phyloP scores from a whole-genome alignment of 2,888 invertebrate genomes.

The Onchidella celtica region DNA sequence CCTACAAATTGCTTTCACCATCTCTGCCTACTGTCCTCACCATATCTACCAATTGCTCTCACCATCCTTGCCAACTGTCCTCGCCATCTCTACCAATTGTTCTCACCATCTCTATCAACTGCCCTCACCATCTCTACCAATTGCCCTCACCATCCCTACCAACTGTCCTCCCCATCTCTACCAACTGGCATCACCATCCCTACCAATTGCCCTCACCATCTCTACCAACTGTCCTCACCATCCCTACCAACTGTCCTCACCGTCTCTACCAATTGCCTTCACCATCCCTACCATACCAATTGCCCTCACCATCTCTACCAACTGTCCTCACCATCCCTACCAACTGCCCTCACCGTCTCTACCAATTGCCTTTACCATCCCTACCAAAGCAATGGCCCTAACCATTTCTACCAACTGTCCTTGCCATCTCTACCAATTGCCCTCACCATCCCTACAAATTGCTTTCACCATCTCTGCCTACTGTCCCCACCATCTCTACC shows the following conservation, averaged over 20 bases:
- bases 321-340: background rate
- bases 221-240: too few relatives aligned
- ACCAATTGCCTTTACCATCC: background rate
- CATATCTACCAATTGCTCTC: too few relatives aligned
- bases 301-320: background rate
- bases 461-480: background rate
- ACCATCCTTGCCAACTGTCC: too few relatives aligned
- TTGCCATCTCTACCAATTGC: background rate
- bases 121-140: background rate
- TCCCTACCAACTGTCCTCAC: too few relatives aligned
- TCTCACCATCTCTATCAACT: too few relatives aligned
- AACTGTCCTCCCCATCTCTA: background rate
- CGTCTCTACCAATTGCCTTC: too few relatives aligned
- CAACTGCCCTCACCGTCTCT: background rate
- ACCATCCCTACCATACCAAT: background rate
- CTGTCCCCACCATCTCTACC: too few relatives aligned
- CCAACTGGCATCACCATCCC: background rate
- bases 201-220: too few relatives aligned
- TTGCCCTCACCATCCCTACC: too few relatives aligned
- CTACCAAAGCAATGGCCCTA: background rate
- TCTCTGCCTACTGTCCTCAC: background rate
- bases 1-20: background rate
- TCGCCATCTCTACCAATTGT: too few relatives aligned
- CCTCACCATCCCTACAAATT: background rate
- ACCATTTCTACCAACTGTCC: background rate